A percentile compares a stretch with the other conserved stretches of the same genome.
Evolutionary conservation across 2,797 vertebrate genomes (phyloP).

Genomic region (Labroides dimidiatus): DNA sequence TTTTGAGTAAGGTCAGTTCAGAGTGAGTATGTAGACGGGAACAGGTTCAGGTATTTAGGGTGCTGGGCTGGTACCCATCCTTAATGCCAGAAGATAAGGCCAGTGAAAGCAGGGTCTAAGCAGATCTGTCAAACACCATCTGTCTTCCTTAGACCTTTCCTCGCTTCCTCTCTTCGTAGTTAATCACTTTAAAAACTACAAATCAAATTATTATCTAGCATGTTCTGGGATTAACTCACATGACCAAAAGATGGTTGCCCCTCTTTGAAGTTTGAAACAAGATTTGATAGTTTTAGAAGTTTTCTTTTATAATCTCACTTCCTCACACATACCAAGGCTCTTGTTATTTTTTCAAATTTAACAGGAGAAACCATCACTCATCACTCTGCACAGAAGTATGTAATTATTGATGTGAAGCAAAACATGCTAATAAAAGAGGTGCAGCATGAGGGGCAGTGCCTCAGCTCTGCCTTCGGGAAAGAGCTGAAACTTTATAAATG

Average conservation of each 20-base stretch:
- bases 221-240: constrained; percentile 38
- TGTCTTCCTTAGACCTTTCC: constrained; percentile 46
- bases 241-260: constrained; percentile 36
- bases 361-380: constrained; percentile 48
- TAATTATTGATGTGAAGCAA: constrained; percentile 41
- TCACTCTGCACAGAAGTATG: constrained; percentile 26
- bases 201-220: constrained; percentile 48
- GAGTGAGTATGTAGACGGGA: constrained; percentile 49
- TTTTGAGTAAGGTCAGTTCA: constrained; percentile 67
- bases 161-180: constrained; percentile 23
- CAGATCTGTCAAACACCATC: constrained; percentile 66
- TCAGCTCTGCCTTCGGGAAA: constrained; percentile 36
- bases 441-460: constrained; percentile 25
- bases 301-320: constrained; percentile 41
- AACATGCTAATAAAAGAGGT: constrained; percentile 34
- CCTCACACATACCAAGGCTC: constrained; percentile 11
- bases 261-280: constrained; percentile 42
- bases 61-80: constrained; percentile 53
- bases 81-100: constrained; percentile 60
- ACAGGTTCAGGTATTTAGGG: constrained; percentile 66
- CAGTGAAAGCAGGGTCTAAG: constrained; percentile 59
- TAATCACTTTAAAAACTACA: constrained; percentile 49
- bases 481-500: constrained; percentile 55
- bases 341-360: constrained; percentile 47
- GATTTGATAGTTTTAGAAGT: too few species aligned